These are phyloP conservation scores for Etheostoma spectabile DNA, from an alignment of 2,113 vertebrate species.

Conservation along the genomic window DNA sequence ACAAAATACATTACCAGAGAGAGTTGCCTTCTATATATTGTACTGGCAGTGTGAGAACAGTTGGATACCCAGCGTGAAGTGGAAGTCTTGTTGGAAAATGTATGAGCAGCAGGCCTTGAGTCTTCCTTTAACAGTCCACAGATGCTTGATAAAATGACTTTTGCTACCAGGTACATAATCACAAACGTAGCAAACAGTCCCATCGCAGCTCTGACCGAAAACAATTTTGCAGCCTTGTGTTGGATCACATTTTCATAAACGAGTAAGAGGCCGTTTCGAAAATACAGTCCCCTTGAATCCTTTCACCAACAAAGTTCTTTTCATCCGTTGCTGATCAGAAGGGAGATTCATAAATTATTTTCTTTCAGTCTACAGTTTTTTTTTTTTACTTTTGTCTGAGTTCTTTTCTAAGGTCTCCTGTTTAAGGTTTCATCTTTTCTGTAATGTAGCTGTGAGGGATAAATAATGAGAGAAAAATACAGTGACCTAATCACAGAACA, in stretches of 20 bases:
- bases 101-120: neutral
- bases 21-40: neutral
- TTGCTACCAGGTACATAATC: neutral
- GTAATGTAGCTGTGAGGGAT: neutral
- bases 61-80: neutral
- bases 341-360: conserved; percentile 11
- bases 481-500: conserved; percentile 1
- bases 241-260: conserved; percentile 8
- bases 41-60: neutral
- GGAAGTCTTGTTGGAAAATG: conserved; percentile 16
- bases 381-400: neutral
- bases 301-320: conserved; percentile 16
- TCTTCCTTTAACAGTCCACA: neutral
- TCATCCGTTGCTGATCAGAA: conserved; percentile 21
- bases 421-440: conserved; percentile 8
- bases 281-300: conserved; percentile 14
- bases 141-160: conserved; percentile 13
- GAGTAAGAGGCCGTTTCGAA: conserved; percentile 11
- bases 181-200: conserved; percentile 5
- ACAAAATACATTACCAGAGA: neutral
- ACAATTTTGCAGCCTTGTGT: neutral
- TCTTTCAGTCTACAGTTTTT: conserved; percentile 20
- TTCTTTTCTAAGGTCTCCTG: neutral
- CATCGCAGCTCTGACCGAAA: neutral
- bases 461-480: neutral